Evolutionary conservation across 2,797 vertebrate genomes (phyloP).

Genomic region (Rhodeus uyekii): DNA sequence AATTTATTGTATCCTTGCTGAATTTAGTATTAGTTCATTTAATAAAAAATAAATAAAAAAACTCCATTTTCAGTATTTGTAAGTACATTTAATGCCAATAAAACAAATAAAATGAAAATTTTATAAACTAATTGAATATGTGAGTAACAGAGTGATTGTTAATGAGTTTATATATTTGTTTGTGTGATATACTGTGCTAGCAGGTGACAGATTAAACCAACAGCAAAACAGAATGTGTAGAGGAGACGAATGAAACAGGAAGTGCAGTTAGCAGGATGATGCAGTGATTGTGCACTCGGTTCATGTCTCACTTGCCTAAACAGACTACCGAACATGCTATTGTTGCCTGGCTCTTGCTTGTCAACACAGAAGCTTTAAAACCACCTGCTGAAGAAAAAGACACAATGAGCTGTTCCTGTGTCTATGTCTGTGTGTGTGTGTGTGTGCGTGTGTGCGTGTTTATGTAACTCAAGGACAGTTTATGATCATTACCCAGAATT

Average conservation of each 20-base stretch:
- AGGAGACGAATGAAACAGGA: constrained; percentile 34
- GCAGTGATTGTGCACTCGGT: constrained; percentile 40
- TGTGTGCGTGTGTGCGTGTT: constrained; percentile 8
- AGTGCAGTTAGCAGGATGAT: constrained; percentile 20
- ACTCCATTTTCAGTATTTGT: too few species aligned
- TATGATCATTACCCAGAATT: constrained; percentile 13
- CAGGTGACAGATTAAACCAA: constrained; percentile 5
- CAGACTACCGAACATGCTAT: constrained; percentile 37
- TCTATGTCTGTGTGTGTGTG: constrained; percentile 19
- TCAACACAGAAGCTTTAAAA: constrained; percentile 34
- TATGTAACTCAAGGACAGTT: not conserved
- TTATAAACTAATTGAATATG: not conserved
- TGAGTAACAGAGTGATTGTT: not conserved
- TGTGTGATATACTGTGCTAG: not conserved
- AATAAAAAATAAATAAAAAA: too few species aligned
- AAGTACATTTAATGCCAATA: not conserved
- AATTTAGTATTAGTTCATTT: too few species aligned
- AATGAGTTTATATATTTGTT: not conserved
- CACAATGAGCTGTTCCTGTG: constrained; percentile 17
- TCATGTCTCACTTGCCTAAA: constrained; percentile 47
- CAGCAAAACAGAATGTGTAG: constrained; percentile 25
- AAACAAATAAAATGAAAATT: not conserved
- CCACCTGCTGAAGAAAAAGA: constrained; percentile 46
- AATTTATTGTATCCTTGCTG: not conserved
- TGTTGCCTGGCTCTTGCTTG: not conserved